Base-by-base conservation (phyloP, 2,888 invertebrate genomes). In the Pomacea canaliculata region DNA sequence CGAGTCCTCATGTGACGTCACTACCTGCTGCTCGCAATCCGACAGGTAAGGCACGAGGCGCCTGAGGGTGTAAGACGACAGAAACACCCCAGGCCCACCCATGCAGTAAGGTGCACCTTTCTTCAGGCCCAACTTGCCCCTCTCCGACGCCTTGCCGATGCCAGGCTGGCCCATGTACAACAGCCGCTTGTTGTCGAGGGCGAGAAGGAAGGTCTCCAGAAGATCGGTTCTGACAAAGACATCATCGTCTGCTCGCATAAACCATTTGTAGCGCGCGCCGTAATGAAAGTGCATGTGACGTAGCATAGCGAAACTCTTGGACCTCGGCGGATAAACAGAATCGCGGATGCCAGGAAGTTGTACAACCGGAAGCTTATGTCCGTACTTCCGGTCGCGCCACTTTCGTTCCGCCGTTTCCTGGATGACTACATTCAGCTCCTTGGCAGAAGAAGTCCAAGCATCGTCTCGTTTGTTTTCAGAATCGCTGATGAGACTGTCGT, bases 281-380 rank as follows among this genome's bases (percentile, higher is more conserved):
- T 72, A 79, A 83, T 92, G 96, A 87, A 96, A 94, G 92, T 96
- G 95, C 96, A 99, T 97, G 92, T 98, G 96, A 79, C 92, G 92
- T 63, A 92, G 84, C 96, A 98, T 97, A 89, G 95, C 93, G 90
- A 99, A 98, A 2, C 97, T 97, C 91, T 99, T 99, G 92, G 97
- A 97, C 91, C 98, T 98, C 0, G 99, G 99, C 67, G 99, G 99
- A 91, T 99, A 99, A 76, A 96, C 94, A 91, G 98, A 98, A 90
- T 98, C 97, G 13, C 98, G 97, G 18, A 99, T 97, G 7, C 83
- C 83, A 37, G 68, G 73, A 27, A 94, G 93, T 16, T 82, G 80
- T 3, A 88, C 80, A 82, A 99, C 92, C 0, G 95, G 93, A 67
- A 98, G 76, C 9, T 70, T 19, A 9, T 73, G 19, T n/a, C 63